These are phyloP conservation scores for Melanogrammus aeglefinus DNA, from an alignment of 2,797 vertebrate species.

Conservation along the genomic window DNA sequence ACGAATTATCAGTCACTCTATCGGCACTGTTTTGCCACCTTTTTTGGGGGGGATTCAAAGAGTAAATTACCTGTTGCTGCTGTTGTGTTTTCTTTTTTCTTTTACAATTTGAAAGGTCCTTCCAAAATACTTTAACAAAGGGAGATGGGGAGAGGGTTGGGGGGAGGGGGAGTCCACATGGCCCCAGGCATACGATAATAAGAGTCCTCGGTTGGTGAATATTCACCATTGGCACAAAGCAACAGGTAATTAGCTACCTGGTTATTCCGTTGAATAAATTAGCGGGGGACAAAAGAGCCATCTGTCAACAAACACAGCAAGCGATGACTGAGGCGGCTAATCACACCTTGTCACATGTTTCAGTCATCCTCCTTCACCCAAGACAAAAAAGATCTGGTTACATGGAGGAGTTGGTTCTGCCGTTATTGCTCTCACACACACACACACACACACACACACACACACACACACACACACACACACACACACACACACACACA, in stretches of 20 bases:
- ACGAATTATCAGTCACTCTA: too few relatives aligned
- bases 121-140: too few relatives aligned
- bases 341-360: conserved; percentile 74
- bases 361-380: conserved; percentile 57
- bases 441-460: neutral
- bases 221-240: conserved; percentile 50
- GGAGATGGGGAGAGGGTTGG: too few relatives aligned
- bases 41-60: too few relatives aligned
- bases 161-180: neutral
- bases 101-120: too few relatives aligned
- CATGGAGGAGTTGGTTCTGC: conserved; percentile 63
- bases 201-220: conserved; percentile 34
- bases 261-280: conserved; percentile 74
- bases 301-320: conserved; percentile 73
- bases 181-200: conserved; percentile 29
- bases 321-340: conserved; percentile 48
- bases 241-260: conserved; percentile 69
- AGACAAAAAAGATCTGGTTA: conserved; percentile 55
- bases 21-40: too few relatives aligned
- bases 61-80: too few relatives aligned
- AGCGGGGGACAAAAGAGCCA: conserved; percentile 66
- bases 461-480: neutral
- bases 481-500: neutral
- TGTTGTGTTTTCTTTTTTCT: too few relatives aligned
- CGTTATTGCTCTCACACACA: conserved; percentile 32